phyloP scores from a whole-genome alignment of 2,113 vertebrate species.

The Noturus placidus region DNA sequence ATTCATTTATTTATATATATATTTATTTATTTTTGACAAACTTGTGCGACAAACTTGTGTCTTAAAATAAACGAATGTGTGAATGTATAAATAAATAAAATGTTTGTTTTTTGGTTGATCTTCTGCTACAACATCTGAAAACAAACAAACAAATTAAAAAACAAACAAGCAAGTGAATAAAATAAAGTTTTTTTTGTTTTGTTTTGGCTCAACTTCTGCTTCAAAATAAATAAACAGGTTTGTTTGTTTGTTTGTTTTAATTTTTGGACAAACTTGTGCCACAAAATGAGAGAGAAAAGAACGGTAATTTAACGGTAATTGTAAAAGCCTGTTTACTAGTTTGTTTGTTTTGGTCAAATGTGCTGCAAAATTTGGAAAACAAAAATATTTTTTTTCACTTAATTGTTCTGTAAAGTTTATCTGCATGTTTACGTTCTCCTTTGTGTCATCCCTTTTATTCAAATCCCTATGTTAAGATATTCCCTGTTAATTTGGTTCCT shows the following conservation, averaged over 20 bases:
- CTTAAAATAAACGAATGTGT: no score
- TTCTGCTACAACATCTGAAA: not conserved
- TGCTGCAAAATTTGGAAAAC: not conserved
- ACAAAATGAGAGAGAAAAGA: not conserved
- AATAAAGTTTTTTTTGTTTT: no score
- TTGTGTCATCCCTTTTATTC: not conserved
- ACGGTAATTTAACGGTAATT: not conserved
- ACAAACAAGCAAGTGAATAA: no score
- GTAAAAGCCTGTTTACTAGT: not conserved
- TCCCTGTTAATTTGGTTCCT: not conserved
- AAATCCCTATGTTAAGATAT: no score
- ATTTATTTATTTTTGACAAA: no score
- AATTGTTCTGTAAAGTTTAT: not conserved
- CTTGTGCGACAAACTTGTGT: no score
- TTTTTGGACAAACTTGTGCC: no score
- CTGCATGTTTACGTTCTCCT: not conserved
- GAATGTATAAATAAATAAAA: not conserved
- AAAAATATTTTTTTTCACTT: not conserved
- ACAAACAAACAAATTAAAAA: not conserved
- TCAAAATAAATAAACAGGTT: not conserved
- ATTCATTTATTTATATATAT: no score
- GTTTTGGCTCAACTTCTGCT: no score
- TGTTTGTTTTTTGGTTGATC: not conserved
- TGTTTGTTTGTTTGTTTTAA: no score
- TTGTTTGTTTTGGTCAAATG: not conserved